Conservation (phyloP, 37 sponge, comb jelly and placozoan genomes). For the Ianthella basta region DNA sequence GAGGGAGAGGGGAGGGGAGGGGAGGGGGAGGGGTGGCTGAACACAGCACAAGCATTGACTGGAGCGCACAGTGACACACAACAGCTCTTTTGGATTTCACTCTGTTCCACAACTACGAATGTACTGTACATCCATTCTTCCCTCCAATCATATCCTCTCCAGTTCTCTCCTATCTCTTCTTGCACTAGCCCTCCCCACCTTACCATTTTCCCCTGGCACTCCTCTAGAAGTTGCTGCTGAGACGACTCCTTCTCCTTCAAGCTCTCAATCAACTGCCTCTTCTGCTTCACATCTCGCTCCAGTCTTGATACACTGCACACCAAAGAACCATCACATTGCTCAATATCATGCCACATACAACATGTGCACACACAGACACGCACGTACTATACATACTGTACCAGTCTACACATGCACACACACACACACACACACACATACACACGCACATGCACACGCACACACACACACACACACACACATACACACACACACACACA, state of each 20-base stretch:
- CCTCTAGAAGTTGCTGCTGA: not conserved
- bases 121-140: no score
- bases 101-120: no score
- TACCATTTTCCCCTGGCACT: conserved; percentile 28
- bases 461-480: not conserved
- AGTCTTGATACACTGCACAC: not conserved
- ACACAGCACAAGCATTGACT: no score
- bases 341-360: no score
- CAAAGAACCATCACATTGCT: no score
- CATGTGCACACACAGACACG: no score
- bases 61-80: no score
- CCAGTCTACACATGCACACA: not conserved
- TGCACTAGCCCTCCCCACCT: not conserved
- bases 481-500: not conserved
- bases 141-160: no score
- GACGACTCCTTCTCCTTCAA: conserved; percentile 29
- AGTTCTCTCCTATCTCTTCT: no score
- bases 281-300: conserved; percentile 58
- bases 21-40: no score
- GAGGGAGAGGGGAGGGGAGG: no score
- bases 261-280: conserved; percentile 40
- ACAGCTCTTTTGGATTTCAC: no score
- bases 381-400: not conserved
- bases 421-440: not conserved
- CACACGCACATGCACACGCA: conserved; percentile 3